A percentile compares a stretch with the other conserved stretches of the same genome.
These are phyloP conservation scores for Penaeus chinensis DNA, from an alignment of 1,140 invertebrate species.

Conservation along the genomic window DNA sequence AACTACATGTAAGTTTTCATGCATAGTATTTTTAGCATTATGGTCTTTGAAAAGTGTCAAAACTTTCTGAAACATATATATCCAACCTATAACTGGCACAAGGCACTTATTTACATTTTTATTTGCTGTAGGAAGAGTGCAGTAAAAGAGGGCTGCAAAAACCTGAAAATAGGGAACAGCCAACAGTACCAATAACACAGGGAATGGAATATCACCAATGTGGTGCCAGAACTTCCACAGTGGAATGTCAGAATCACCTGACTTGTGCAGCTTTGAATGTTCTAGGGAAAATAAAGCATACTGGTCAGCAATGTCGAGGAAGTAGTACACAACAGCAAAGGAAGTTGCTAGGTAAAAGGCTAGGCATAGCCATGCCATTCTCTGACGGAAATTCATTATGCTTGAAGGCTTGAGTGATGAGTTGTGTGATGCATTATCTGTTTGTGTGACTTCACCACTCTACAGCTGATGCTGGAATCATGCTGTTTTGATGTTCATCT, in stretches of 20 bases:
- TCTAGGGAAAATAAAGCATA: constrained; percentile 45
- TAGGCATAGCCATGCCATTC: constrained; percentile 52
- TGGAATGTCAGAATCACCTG: constrained; percentile 19
- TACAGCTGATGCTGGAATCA: neutral
- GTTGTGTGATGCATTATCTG: neutral
- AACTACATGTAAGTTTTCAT: constrained; percentile 9
- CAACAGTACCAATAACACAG: constrained; percentile 33
- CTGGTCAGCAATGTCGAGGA: constrained; percentile 54
- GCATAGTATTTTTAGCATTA: constrained; percentile 9
- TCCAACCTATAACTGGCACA: constrained; percentile 54
- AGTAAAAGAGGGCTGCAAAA: constrained; percentile 55
- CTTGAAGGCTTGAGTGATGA: neutral
- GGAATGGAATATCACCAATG: constrained; percentile 52
- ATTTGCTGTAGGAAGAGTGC: constrained; percentile 46
- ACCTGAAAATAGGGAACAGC: constrained; percentile 51
- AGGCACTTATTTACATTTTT: constrained; percentile 57
- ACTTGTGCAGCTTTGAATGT: constrained; percentile 48
- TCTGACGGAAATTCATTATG: constrained; percentile 54
- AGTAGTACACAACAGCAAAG: constrained; percentile 44
- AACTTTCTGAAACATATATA: constrained; percentile 51
- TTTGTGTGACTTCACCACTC: neutral
- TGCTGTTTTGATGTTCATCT: neutral
- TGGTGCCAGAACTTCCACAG: constrained; percentile 47
- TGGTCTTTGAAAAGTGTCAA: constrained; percentile 34
- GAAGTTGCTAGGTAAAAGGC: constrained; percentile 49